Percentiles rank a stretch among this genome's conserved stretches.
Evolutionary conservation across 2,888 invertebrate species (phyloP).

Genomic region (Lacanobia wlatinum): DNA sequence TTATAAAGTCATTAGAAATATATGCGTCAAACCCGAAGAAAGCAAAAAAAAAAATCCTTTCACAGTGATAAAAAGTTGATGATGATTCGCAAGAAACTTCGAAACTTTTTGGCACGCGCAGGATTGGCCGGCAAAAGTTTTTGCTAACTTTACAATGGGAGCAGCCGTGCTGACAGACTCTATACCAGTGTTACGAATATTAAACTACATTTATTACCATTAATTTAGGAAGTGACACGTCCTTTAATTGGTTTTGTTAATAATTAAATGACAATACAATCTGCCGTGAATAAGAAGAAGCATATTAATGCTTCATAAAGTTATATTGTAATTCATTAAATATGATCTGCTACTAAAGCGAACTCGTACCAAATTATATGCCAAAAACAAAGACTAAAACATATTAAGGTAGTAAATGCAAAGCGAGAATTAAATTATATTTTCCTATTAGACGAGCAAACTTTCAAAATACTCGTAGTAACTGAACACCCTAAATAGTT

Average conservation of each 20-base stretch:
- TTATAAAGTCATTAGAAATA: not conserved
- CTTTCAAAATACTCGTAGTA: slow-evolving; percentile 68
- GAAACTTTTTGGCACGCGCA: slow-evolving; percentile 62
- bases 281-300: not conserved
- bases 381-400: slow-evolving; percentile 25
- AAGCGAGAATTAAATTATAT: not conserved
- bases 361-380: slow-evolving; percentile 17
- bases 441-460: slow-evolving; percentile 8
- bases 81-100: slow-evolving; percentile 47
- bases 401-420: not conserved
- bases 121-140: slow-evolving; percentile 49
- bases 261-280: slow-evolving; percentile 23
- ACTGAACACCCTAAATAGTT: slow-evolving; percentile 83
- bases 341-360: slow-evolving; percentile 17
- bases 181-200: slow-evolving; percentile 50
- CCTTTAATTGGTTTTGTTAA: slow-evolving; percentile 16
- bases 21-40: slow-evolving; percentile 1
- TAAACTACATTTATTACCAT: slow-evolving; percentile 27
- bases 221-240: slow-evolving; percentile 24
- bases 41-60: slow-evolving; percentile 41
- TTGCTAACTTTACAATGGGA: slow-evolving; percentile 53
- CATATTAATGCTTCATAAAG: slow-evolving; percentile 24
- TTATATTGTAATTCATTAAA: slow-evolving; percentile 29
- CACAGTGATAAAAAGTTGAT: slow-evolving; percentile 47
- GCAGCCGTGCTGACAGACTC: slow-evolving; percentile 45